phyloP scores from a whole-genome alignment of 2,797 vertebrate genomes.

The Galaxias olidus region DNA sequence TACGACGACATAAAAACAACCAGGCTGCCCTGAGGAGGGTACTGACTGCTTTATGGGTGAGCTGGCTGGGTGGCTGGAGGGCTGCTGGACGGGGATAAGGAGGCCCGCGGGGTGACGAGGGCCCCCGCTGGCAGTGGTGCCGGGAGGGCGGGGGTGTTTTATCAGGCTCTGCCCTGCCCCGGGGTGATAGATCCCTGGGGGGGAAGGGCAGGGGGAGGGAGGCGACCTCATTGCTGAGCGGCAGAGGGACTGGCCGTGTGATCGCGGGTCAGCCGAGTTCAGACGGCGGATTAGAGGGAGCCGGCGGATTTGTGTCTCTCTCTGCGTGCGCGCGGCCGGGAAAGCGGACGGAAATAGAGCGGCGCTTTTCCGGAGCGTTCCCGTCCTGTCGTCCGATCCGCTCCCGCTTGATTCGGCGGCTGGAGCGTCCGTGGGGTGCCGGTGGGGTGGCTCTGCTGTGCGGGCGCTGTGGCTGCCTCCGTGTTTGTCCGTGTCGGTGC shows the following conservation, averaged over 20 bases:
- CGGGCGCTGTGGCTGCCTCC: no score
- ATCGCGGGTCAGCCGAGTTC: conserved; percentile 43
- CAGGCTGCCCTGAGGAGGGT: conserved; percentile 28
- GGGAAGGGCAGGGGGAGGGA: conserved; percentile 14
- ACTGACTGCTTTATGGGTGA: conserved; percentile 26
- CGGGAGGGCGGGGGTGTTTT: conserved; percentile 42
- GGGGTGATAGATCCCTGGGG: conserved; percentile 38
- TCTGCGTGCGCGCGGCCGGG: conserved; percentile 40
- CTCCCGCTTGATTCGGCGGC: no score
- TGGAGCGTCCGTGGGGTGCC: no score
- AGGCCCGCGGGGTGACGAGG: conserved; percentile 36
- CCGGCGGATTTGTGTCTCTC: conserved; percentile 55
- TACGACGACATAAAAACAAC: no score
- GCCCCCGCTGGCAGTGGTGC: conserved; percentile 39
- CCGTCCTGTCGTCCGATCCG: conserved; percentile 46
- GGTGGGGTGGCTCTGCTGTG: no score
- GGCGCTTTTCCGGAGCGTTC: conserved; percentile 47
- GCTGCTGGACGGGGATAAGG: conserved; percentile 38
- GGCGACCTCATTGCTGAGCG: not conserved
- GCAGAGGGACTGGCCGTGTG: conserved; percentile 14
- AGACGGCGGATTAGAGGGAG: conserved; percentile 48
- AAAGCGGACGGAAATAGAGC: conserved; percentile 41
- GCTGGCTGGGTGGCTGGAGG: conserved; percentile 24
- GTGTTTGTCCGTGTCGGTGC: no score
- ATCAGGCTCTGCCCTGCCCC: conserved; percentile 43